phyloP scores from a whole-genome alignment of 2,888 invertebrate genomes.

The Zelleria hepariella region DNA sequence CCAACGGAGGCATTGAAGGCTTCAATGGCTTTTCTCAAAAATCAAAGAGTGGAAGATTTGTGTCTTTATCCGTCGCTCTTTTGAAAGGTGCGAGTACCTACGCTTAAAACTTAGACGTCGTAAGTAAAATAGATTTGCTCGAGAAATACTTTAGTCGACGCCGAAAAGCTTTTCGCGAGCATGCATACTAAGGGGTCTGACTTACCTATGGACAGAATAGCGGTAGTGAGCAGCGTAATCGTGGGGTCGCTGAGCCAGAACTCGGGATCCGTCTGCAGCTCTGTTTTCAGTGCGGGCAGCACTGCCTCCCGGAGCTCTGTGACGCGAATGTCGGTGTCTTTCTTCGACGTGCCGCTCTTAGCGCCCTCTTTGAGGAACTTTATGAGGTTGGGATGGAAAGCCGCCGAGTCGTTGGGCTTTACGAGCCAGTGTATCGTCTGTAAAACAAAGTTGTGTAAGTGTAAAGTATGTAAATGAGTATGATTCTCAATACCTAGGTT shows the following conservation, averaged over 20 bases:
- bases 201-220: constrained; percentile 77
- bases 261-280: constrained; percentile 70
- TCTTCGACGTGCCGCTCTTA: constrained; percentile 79
- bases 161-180: too few species aligned
- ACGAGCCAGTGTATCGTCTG: constrained; percentile 86
- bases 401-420: constrained; percentile 82
- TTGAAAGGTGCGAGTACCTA: too few species aligned
- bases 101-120: too few species aligned
- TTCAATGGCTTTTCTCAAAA: too few species aligned
- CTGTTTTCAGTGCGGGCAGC: constrained; percentile 69
- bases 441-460: too few species aligned
- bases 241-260: constrained; percentile 80
- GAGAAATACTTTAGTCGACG: too few species aligned
- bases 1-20: too few species aligned
- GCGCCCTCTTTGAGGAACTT: constrained; percentile 82
- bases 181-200: background rate
- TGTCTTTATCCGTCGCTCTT: too few species aligned
- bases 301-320: constrained; percentile 79
- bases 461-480: too few species aligned
- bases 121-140: too few species aligned
- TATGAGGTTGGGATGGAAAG: constrained; percentile 87
- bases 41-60: too few species aligned
- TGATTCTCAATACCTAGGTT: too few species aligned
- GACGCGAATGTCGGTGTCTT: constrained; percentile 75
- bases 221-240: constrained; percentile 77